Conservation (phyloP, 1,140 invertebrate species). For the Colletes gigas region DNA sequence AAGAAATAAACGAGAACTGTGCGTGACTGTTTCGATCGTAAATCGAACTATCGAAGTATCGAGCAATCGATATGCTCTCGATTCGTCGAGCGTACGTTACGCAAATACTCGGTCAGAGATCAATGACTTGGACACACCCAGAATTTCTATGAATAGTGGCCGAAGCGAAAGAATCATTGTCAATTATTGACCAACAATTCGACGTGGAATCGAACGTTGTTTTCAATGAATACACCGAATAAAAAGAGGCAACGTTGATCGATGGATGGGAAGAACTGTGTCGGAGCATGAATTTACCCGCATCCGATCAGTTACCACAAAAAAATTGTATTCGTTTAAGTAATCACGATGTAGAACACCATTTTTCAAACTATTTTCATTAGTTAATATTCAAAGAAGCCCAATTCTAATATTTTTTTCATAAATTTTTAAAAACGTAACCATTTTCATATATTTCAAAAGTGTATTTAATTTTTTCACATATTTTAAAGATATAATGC, state of each 20-base stretch:
- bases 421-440: too few relatives aligned
- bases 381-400: too few relatives aligned
- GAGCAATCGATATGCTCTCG: constrained; percentile 22
- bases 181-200: constrained; percentile 5
- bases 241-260: background rate
- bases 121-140: constrained; percentile 48
- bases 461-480: too few relatives aligned
- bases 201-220: too few relatives aligned
- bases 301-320: too few relatives aligned
- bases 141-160: constrained; percentile 37
- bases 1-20: background rate
- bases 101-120: constrained; percentile 47
- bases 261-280: background rate
- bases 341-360: too few relatives aligned
- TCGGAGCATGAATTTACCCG: too few relatives aligned
- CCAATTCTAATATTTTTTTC: too few relatives aligned
- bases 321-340: too few relatives aligned
- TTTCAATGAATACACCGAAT: background rate
- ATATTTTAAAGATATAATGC: too few relatives aligned
- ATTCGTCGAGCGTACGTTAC: constrained; percentile 40
- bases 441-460: too few relatives aligned
- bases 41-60: background rate
- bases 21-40: background rate
- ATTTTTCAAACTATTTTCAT: too few relatives aligned
- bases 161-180: constrained; percentile 19